Percentiles rank a stretch among this genome's conserved stretches.
Conservation (phyloP, 2,113 vertebrate species). For the Ciconia boyciana region DNA sequence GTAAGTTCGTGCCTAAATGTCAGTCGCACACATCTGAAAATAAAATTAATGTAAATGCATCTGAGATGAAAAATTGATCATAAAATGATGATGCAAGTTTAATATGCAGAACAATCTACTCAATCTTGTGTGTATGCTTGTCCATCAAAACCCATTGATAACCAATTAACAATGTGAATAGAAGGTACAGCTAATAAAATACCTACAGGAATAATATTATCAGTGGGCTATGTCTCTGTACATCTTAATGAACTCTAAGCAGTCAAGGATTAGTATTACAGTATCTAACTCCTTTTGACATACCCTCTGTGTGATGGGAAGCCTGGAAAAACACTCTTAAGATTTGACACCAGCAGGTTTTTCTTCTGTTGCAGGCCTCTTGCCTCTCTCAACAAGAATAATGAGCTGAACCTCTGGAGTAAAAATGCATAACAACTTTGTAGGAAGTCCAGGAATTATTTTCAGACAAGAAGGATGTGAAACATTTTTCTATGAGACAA, state of each 20-base stretch:
- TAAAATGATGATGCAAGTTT: not conserved
- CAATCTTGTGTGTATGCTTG: not conserved
- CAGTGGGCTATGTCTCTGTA: not conserved
- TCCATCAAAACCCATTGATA: not conserved
- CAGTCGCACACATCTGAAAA: not conserved
- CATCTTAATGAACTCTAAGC: not conserved
- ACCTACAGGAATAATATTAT: not conserved
- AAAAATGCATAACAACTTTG: not conserved
- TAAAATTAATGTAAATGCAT: not conserved
- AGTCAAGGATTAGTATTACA: not conserved
- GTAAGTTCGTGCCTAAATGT: not conserved
- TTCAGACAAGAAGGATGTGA: not conserved
- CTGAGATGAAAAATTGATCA: not conserved
- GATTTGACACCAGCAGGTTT: not conserved
- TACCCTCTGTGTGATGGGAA: not conserved
- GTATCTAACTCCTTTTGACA: not conserved
- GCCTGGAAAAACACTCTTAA: not conserved
- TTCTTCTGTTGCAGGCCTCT: not conserved
- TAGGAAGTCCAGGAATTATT: not conserved
- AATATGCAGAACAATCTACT: not conserved
- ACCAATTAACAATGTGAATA: not conserved
- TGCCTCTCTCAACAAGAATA: not conserved
- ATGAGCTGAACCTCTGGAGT: not conserved
- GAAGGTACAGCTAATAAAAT: not conserved
- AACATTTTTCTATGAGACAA: not conserved